Base-by-base conservation (phyloP, 2,888 invertebrate species). In the Tillus elongatus region DNA sequence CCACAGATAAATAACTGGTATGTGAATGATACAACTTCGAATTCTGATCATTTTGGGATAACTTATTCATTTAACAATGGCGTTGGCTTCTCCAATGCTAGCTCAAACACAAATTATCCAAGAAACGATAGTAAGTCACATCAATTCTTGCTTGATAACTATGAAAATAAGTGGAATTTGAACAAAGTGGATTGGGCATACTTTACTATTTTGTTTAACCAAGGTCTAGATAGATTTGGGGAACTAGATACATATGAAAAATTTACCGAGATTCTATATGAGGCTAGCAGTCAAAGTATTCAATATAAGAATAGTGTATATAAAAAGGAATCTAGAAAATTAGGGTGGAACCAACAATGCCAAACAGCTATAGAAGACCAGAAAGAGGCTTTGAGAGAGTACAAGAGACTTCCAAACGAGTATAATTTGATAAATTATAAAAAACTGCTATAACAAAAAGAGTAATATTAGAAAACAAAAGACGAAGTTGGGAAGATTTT, bases 321-420 rank as follows among this genome's bases (percentile, higher is more conserved):
- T n/a, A n/a, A n/a, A n/a, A n/a, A n/a, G n/a, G n/a, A n/a, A n/a
- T n/a, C n/a, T n/a, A n/a, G n/a, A n/a, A n/a, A n/a, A n/a, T n/a
- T n/a, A n/a, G n/a, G 29, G 35, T 35, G 35, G 35, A 35, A 29
- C 15, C 8, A 9, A 13, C 4, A 9, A 29, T 35, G 35, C 10
- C n/a, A 27, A 9, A 8, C 13, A n/a, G 35, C 35, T 11, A 10
- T 35, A 13, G n/a, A 13, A 15, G 12, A 13, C 6, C 24, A 15
- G 16, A 35, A 28, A 13, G 11, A 14, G 13, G 4, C 8, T 14
- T 24, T 24, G 4, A 28, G 10, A 10, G 10, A 19, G 3, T 28
- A 14, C 35, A 9, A 11, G 14, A 9, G 6, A 2, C 8, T n/a
- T 2, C 14, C 15, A 15, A 32, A 32, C 28, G 11, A 14, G 9